A percentile compares a stretch with the other conserved stretches of the same genome.
phyloP scores from a whole-genome alignment of 2,888 invertebrate species.

The Tachina lurida region DNA sequence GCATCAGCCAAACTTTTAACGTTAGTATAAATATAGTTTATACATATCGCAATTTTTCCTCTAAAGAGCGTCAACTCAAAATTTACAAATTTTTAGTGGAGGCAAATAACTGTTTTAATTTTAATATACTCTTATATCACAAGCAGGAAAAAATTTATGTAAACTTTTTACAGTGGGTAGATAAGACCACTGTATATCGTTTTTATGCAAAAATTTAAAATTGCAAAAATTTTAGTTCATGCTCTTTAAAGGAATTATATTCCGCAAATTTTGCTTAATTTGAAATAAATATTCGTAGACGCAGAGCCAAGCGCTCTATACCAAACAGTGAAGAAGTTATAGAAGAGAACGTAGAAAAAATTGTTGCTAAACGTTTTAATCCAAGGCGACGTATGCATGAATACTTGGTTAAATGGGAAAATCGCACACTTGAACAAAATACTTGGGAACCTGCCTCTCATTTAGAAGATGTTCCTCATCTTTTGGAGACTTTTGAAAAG shows the following conservation, averaged over 20 bases:
- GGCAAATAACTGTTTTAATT: no score
- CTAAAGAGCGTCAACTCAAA: no score
- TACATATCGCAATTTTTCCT: no score
- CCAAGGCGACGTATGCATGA: slow-evolving; percentile 90
- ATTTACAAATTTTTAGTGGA: no score
- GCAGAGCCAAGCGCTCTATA: slow-evolving; percentile 79
- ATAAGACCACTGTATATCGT: no score
- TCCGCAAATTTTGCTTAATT: neutral
- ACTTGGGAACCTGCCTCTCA: slow-evolving; percentile 93
- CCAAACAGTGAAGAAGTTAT: slow-evolving; percentile 82
- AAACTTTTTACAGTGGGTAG: no score
- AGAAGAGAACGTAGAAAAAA: slow-evolving; percentile 91
- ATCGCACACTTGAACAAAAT: slow-evolving; percentile 90
- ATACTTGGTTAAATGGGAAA: slow-evolving; percentile 94
- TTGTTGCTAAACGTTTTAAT: slow-evolving; percentile 92
- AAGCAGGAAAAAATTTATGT: no score
- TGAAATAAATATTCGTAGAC: slow-evolving; percentile 73
- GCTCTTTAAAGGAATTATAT: no score
- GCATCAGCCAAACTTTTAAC: slow-evolving; percentile 63
- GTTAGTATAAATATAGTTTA: slow-evolving; percentile 47
- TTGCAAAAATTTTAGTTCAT: no score
- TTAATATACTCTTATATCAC: no score
- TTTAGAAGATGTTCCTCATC: slow-evolving; percentile 89
- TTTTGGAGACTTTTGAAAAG: slow-evolving; percentile 91
- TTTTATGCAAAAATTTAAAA: neutral